Conservation (phyloP, 2,888 invertebrate species). For the Phanerotoma sp. region DNA sequence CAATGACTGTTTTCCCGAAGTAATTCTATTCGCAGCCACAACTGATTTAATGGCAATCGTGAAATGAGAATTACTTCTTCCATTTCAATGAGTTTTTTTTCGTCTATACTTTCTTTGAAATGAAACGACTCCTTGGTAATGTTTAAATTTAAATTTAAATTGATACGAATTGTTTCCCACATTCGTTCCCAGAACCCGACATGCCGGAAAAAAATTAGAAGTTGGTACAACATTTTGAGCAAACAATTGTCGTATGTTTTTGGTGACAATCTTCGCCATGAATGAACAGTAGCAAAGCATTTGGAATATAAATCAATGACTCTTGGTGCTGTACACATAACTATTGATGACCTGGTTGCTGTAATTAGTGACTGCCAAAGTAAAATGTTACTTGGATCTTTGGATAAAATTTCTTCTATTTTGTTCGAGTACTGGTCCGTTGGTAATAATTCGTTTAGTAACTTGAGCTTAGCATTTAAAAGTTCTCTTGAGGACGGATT, state of each 20-base stretch:
- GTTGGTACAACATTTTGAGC: conserved; percentile 59
- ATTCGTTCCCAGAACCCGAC: conserved; percentile 75
- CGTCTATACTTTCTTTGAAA: conserved; percentile 52
- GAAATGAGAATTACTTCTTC: conserved; percentile 66
- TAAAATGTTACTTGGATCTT: conserved; percentile 55
- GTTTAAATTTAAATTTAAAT: conserved; percentile 66
- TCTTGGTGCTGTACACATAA: conserved; percentile 64
- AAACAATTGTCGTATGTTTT: conserved; percentile 45
- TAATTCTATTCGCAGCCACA: conserved; percentile 76
- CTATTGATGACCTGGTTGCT: conserved; percentile 63
- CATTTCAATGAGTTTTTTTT: conserved; percentile 61
- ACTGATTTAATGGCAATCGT: conserved; percentile 70
- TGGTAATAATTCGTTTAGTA: conserved; percentile 61
- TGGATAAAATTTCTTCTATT: conserved; percentile 58
- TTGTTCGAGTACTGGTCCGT: conserved; percentile 63
- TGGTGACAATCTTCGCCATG: conserved; percentile 47
- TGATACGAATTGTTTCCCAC: conserved; percentile 70
- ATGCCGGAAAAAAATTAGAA: conserved; percentile 66
- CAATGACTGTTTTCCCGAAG: conserved; percentile 73
- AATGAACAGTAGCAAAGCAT: conserved; percentile 58
- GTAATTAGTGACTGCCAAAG: conserved; percentile 62
- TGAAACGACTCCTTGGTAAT: conserved; percentile 40
- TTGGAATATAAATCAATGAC: conserved; percentile 63
- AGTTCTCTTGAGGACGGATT: conserved; percentile 62
- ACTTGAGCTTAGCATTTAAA: conserved; percentile 58